A percentile compares a stretch with the other conserved stretches of the same genome.
Evolutionary conservation across 2,888 invertebrate genomes (phyloP).

Genomic region (Clostera curtula): DNA sequence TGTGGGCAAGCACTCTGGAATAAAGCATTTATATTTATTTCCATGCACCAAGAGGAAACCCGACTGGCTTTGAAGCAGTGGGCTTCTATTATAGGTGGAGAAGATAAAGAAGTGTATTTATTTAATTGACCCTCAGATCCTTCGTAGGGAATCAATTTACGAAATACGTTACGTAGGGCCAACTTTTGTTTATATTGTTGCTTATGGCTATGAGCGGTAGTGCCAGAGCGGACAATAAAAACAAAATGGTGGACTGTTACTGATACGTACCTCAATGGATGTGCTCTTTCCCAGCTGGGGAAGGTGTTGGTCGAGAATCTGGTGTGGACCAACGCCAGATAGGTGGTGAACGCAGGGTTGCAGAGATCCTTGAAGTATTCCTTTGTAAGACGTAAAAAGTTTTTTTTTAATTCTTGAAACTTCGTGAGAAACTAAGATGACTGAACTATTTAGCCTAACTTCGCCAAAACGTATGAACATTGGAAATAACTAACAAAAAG

Average conservation of each 20-base stretch:
- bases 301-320: constrained; percentile 99
- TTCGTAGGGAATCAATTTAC: no score
- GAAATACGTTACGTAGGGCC: no score
- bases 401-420: background rate
- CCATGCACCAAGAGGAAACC: no score
- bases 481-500: background rate
- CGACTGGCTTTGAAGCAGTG: no score
- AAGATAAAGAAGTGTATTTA: no score
- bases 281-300: constrained; percentile 99
- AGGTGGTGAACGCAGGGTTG: constrained; percentile 90
- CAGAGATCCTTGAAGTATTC: constrained; percentile 81
- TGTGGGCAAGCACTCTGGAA: constrained; percentile 92
- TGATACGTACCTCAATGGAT: constrained; percentile 88
- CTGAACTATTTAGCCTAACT: no score
- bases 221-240: constrained; percentile 3
- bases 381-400: constrained; percentile 52
- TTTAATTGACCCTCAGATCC: no score
- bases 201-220: no score
- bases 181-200: no score
- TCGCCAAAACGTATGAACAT: no score
- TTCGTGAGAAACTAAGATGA: no score
- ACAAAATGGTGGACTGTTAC: background rate
- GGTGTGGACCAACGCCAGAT: constrained; percentile 97
- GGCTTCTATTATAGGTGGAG: no score
- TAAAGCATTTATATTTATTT: constrained; percentile 3